Percentiles rank a stretch among this genome's conserved stretches.
Evolutionary conservation across 2,113 vertebrate genomes (phyloP).

Genomic region (Hylia prasina): DNA sequence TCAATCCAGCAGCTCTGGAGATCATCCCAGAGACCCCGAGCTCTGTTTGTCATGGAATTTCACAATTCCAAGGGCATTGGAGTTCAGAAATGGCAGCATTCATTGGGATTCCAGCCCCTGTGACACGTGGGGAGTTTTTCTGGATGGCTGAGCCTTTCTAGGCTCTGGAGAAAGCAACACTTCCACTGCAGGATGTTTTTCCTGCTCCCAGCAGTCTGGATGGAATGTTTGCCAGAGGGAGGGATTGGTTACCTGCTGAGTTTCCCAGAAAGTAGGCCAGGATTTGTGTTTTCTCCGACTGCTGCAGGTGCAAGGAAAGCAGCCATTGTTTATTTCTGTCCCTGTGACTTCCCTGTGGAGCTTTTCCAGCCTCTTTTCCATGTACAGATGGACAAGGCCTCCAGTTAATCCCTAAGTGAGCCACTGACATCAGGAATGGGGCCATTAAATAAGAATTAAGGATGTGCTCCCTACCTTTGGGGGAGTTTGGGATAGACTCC

Average conservation of each 20-base stretch:
- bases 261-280: not conserved
- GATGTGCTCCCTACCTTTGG: not conserved
- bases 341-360: not conserved
- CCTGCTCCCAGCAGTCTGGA: not conserved
- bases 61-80: not conserved
- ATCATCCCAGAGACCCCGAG: not conserved
- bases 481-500: conserved; percentile 24
- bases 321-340: not conserved
- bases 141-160: not conserved
- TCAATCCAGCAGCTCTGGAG: not conserved
- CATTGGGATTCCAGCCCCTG: not conserved
- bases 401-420: not conserved
- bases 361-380: not conserved
- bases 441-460: conserved; percentile 46
- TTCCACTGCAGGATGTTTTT: not conserved
- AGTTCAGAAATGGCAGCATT: not conserved
- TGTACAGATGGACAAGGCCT: not conserved
- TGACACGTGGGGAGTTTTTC: not conserved
- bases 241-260: not conserved
- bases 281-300: not conserved
- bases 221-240: not conserved
- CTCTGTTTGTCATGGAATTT: not conserved
- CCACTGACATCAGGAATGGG: not conserved
- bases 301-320: not conserved
- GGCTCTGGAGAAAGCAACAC: not conserved